phyloP scores from a whole-genome alignment of 2,113 vertebrate genomes.

The Athene noctua region DNA sequence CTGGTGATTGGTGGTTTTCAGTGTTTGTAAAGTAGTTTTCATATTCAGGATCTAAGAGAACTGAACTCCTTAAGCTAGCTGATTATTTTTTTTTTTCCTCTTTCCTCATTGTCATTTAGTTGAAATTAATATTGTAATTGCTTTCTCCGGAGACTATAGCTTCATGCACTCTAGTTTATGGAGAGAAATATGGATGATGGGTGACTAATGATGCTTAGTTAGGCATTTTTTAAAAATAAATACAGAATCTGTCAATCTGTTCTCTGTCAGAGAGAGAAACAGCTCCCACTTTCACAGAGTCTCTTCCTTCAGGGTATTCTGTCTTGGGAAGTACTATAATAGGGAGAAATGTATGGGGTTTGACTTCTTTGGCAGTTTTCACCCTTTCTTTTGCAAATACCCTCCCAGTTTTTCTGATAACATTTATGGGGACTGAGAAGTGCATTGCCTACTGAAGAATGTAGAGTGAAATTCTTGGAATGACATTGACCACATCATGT shows the following conservation, averaged over 20 bases:
- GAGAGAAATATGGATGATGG: background rate
- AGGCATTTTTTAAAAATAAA: conserved; percentile 53
- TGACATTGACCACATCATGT: background rate
- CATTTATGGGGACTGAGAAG: background rate
- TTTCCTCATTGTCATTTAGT: conserved; percentile 1
- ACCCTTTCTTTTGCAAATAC: background rate
- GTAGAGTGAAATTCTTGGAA: background rate
- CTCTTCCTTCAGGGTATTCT: conserved; percentile 56
- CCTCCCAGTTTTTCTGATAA: background rate
- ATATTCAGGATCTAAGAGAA: background rate
- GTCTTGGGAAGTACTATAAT: conserved; percentile 30
- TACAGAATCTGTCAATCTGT: conserved; percentile 36
- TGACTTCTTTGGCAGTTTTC: conserved; percentile 51
- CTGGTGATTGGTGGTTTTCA: background rate
- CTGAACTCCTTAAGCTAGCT: background rate
- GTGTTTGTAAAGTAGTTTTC: background rate
- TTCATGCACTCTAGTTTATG: conserved; percentile 2
- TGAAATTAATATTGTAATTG: conserved; percentile 48
- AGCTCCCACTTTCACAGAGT: conserved; percentile 25
- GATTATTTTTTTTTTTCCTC: background rate
- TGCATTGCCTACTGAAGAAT: background rate
- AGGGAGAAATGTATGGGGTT: conserved; percentile 32
- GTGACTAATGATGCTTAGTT: conserved; percentile 52
- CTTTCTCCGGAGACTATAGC: conserved; percentile 10
- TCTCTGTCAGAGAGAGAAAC: conserved; percentile 35